Conservation (phyloP, 2,888 invertebrate species). For the Carcina quercana region DNA sequence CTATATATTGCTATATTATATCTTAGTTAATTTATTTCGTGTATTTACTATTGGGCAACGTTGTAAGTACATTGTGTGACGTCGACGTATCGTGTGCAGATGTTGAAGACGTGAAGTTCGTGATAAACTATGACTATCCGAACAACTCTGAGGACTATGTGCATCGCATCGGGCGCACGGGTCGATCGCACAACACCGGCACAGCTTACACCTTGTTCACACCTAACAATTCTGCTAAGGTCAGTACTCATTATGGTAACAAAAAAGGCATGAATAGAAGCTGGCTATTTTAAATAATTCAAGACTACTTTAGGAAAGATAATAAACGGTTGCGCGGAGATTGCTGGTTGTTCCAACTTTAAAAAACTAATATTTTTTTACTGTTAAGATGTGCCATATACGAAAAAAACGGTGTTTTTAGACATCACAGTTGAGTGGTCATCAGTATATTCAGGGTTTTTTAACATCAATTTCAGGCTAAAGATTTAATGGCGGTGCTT, state of each 20-base stretch:
- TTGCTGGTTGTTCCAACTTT: too few relatives aligned
- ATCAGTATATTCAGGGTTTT: background rate
- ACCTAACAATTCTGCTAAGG: constrained; percentile 89
- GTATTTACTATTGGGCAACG: too few relatives aligned
- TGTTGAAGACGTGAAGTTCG: constrained; percentile 99
- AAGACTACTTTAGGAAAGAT: too few relatives aligned
- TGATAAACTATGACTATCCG: constrained; percentile 99
- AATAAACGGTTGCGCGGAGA: too few relatives aligned
- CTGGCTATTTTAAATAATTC: too few relatives aligned
- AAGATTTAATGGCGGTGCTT: constrained; percentile 92
- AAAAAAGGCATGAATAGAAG: too few relatives aligned
- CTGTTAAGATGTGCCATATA: too few relatives aligned
- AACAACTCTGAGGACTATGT: constrained; percentile 98
- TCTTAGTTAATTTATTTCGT: too few relatives aligned
- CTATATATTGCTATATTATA: too few relatives aligned
- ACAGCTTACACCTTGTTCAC: constrained; percentile 98
- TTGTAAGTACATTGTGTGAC: background rate
- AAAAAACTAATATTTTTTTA: too few relatives aligned
- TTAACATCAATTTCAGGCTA: constrained; percentile 77
- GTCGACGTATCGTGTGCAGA: constrained; percentile 75
- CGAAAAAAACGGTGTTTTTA: constrained; percentile 1
- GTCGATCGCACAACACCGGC: constrained; percentile 92
- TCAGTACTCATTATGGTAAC: too few relatives aligned
- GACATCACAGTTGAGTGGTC: background rate
- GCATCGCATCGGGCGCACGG: constrained; percentile 97